These are phyloP conservation scores for Oreotrochilus melanogaster DNA, from an alignment of 2,113 vertebrate genomes.

Conservation along the genomic window DNA sequence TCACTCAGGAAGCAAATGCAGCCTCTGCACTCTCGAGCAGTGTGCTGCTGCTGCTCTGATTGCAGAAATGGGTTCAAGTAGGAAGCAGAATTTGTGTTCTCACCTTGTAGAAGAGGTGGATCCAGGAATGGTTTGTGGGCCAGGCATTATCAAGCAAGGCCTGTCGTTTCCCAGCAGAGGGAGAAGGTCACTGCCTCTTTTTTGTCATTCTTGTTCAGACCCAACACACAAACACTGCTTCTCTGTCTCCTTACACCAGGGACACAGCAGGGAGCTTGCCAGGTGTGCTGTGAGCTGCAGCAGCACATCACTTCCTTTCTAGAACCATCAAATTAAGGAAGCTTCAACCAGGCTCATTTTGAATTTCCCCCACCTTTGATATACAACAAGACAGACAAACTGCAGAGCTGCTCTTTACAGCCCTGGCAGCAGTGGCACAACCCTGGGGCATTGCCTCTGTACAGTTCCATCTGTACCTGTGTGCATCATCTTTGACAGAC, in stretches of 20 bases:
- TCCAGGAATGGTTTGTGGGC: rapidly evolving
- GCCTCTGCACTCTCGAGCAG: not conserved
- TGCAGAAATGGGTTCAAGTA: not conserved
- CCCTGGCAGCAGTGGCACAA: not conserved
- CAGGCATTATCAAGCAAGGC: not conserved
- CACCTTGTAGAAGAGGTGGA: not conserved
- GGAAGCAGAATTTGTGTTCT: not conserved
- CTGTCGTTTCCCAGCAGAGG: not conserved
- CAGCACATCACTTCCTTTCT: rapidly evolving
- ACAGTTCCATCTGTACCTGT: not conserved
- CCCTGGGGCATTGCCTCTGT: not conserved
- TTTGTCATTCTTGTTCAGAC: not conserved
- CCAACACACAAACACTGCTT: rapidly evolving
- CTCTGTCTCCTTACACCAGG: not conserved
- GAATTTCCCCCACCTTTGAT: not conserved
- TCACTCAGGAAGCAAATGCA: not conserved
- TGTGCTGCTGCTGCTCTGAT: not conserved
- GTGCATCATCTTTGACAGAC: not conserved
- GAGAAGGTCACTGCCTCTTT: not conserved
- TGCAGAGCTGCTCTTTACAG: not conserved
- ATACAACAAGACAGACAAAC: not conserved
- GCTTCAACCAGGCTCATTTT: not conserved
- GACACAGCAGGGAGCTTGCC: not conserved
- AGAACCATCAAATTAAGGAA: not conserved
- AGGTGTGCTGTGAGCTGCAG: rapidly evolving